Conservation (phyloP, 2,113 vertebrate genomes). For the Haemorhous mexicanus region DNA sequence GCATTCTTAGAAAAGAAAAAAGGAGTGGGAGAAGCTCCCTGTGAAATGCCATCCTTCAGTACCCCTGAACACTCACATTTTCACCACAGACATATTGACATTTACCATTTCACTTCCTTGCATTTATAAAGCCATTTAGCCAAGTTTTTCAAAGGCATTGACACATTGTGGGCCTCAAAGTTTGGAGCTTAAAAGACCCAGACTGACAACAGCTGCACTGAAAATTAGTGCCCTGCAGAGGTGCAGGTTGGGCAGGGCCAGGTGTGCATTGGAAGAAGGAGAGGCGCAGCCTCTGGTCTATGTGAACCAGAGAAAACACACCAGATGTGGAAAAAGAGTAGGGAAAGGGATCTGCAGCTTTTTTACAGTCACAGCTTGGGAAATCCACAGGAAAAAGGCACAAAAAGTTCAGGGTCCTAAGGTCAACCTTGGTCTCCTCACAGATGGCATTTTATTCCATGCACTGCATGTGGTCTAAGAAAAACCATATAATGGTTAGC, state of each 20-base stretch:
- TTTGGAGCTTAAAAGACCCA: background rate
- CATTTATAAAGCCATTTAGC: conserved; percentile 33
- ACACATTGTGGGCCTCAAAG: background rate
- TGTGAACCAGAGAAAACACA: background rate
- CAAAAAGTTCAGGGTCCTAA: background rate
- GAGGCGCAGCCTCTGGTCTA: background rate
- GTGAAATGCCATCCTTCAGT: conserved; percentile 33
- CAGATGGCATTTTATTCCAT: background rate
- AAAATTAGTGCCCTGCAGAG: background rate
- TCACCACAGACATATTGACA: background rate
- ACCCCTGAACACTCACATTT: background rate
- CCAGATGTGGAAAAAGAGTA: background rate
- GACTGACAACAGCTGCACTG: background rate
- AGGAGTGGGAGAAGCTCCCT: background rate
- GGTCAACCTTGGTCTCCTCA: background rate
- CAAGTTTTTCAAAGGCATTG: background rate
- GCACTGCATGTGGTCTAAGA: background rate
- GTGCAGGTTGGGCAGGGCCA: background rate
- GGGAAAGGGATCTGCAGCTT: background rate
- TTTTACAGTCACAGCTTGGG: background rate
- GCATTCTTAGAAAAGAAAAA: conserved; percentile 3
- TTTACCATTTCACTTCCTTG: conserved; percentile 14
- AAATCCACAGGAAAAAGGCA: background rate
- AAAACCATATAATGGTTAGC: background rate
- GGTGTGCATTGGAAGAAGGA: background rate